A percentile compares a stretch with the other conserved stretches of the same genome.
phyloP scores from a whole-genome alignment of 2,113 vertebrate species.

The Rhinogobius similis region DNA sequence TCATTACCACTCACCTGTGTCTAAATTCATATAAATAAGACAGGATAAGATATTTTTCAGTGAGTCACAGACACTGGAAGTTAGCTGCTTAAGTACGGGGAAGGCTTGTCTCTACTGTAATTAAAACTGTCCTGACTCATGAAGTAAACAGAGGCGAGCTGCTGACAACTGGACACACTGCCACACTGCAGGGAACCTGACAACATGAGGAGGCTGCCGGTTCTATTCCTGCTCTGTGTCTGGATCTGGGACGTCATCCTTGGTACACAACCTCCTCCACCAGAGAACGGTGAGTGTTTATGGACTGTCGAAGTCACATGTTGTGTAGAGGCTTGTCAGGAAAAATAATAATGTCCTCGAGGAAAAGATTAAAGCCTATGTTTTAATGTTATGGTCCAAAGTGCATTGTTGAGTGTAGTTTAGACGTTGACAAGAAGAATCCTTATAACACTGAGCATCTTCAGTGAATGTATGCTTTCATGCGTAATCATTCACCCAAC shows the following conservation, averaged over 20 bases:
- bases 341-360: background rate
- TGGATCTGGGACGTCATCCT: slow-evolving; percentile 1
- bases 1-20: background rate
- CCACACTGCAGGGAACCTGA: background rate
- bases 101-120: background rate
- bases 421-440: background rate
- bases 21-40: background rate
- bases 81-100: background rate
- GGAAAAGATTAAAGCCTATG: background rate
- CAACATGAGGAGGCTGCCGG: background rate
- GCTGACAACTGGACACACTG: background rate
- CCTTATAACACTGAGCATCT: no score
- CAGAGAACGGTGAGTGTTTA: slow-evolving; percentile 28
- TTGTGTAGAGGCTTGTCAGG: background rate
- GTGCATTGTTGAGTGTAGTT: background rate
- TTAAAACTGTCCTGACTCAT: slow-evolving; percentile 1
- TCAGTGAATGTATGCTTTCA: no score
- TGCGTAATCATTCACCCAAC: background rate
- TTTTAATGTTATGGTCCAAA: background rate
- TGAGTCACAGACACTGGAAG: background rate
- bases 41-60: background rate
- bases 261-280: background rate
- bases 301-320: background rate
- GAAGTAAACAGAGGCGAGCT: background rate
- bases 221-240: slow-evolving; percentile 13